Percentiles rank a stretch among this genome's conserved stretches.
Evolutionary conservation across 1,140 invertebrate species (phyloP).

Genomic region (Drosophila albomicans): DNA sequence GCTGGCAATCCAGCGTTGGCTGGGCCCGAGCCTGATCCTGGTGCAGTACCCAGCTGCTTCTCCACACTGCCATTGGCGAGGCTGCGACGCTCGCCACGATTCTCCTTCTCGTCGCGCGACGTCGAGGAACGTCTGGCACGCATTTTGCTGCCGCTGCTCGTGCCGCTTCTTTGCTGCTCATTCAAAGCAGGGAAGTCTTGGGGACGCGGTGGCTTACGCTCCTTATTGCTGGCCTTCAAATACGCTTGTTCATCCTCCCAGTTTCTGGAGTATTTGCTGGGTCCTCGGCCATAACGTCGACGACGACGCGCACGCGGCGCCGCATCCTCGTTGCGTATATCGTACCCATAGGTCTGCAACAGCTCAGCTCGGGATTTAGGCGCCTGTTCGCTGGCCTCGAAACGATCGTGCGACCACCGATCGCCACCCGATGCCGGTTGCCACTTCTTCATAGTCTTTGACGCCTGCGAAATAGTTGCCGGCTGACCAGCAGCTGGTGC

Average conservation of each 20-base stretch:
- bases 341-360: constrained; percentile 96
- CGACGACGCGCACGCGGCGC: constrained; percentile 94
- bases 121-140: constrained; percentile 48
- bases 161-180: constrained; percentile 48
- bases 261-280: constrained; percentile 95
- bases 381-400: constrained; percentile 90
- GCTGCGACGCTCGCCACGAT: constrained; percentile 60
- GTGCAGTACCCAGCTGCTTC: constrained; percentile 28
- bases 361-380: constrained; percentile 96
- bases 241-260: constrained; percentile 97
- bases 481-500: constrained; percentile 51
- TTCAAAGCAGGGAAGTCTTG: constrained; percentile 85
- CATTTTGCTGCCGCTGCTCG: constrained; percentile 34
- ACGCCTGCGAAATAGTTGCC: constrained; percentile 76
- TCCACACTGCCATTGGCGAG: constrained; percentile 13
- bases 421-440: constrained; percentile 85
- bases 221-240: constrained; percentile 83
- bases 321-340: constrained; percentile 96
- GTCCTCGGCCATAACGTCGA: constrained; percentile 94
- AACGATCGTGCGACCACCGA: constrained; percentile 96
- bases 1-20: constrained; percentile 18
- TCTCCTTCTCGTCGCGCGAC: constrained; percentile 79
- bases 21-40: constrained; percentile 4
- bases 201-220: constrained; percentile 73
- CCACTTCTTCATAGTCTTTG: constrained; percentile 86